A percentile compares a stretch with the other conserved stretches of the same genome.
Conservation (phyloP, 2,113 vertebrate genomes). For the Anarhynchus alexandrinus region DNA sequence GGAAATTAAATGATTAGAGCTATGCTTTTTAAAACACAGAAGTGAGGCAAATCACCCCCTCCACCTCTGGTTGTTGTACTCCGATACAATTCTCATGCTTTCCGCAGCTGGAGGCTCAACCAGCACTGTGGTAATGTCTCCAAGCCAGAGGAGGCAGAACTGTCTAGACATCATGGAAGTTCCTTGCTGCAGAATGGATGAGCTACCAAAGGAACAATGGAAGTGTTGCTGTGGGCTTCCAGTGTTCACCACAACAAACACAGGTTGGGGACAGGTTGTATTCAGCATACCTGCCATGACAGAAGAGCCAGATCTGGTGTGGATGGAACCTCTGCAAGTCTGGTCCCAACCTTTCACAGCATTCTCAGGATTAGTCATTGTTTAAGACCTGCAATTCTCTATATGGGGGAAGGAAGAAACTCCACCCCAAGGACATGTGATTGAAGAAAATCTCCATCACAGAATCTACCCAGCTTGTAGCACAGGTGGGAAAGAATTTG, state of each 20-base stretch:
- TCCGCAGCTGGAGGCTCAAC: not conserved
- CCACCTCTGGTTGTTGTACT: not conserved
- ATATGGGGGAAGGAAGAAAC: not conserved
- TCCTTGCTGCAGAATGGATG: not conserved
- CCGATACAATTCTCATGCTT: not conserved
- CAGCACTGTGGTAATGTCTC: not conserved
- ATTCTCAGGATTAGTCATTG: not conserved
- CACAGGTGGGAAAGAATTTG: not conserved
- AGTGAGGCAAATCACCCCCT: not conserved
- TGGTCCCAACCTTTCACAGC: not conserved
- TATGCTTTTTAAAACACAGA: not conserved
- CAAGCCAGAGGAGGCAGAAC: not conserved
- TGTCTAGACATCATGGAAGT: not conserved
- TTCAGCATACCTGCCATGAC: not conserved
- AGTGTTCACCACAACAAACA: not conserved
- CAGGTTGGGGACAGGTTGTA: not conserved
- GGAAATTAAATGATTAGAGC: not conserved
- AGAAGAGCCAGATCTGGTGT: rapidly evolving
- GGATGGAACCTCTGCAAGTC: rapidly evolving
- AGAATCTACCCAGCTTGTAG: not conserved
- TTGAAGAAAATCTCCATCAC: not conserved
- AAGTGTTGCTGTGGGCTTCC: not conserved
- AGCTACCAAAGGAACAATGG: not conserved
- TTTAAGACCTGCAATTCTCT: not conserved
- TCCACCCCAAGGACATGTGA: not conserved